Evolutionary conservation across 2,888 invertebrate genomes (phyloP), one percentile per base, ranked within the genome.

Genomic region (Tetragonisca angustula): DNA sequence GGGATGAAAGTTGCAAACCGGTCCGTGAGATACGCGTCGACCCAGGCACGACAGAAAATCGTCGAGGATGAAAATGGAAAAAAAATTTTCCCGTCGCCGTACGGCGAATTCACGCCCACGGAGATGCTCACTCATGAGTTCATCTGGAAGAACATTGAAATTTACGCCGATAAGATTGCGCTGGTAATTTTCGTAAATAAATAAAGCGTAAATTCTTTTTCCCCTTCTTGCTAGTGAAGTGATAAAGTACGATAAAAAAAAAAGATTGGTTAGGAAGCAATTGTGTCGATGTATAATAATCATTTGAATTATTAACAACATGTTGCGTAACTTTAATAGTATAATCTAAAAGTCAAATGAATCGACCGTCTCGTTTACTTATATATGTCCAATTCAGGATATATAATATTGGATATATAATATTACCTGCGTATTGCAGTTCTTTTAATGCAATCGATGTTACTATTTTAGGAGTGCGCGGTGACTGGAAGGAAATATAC

Each of bases 401-500:
- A n/a, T n/a, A n/a, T n/a, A n/a, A n/a, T n/a, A 43, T 43, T 9
- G 9, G 9, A 43, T 9, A 43, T 43, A 43, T 27, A 27, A 2
- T 2, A 27, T 43, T 43, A 43, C 9, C 43, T 43, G 43, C 43
- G 9, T 43, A 43, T 43, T 43, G 43, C 6, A 43, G 43, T 9
- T 43, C 9, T 43, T 72, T 15, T 15, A 73, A 79, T 74, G 62
- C 9, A 68, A 36, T 73, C 27, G 32, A 84, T 11, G 72, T 24
- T n/a, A n/a, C 15, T 24, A 52, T 52, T 74, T 76, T 43, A 98
- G 98, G 97, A 97, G 83, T 98, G 97, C 90, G 96, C 96, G 0
- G 90, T 96, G 15, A 97, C 97, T 0, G 97, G 97, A 4, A 95
- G 97, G 87, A 96, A 96, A 21, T 97, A 97, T 90, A 97, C 97